A percentile compares a stretch with the other conserved stretches of the same genome.
Conservation (phyloP, 2,113 vertebrate species). For the Axis porcinus region DNA sequence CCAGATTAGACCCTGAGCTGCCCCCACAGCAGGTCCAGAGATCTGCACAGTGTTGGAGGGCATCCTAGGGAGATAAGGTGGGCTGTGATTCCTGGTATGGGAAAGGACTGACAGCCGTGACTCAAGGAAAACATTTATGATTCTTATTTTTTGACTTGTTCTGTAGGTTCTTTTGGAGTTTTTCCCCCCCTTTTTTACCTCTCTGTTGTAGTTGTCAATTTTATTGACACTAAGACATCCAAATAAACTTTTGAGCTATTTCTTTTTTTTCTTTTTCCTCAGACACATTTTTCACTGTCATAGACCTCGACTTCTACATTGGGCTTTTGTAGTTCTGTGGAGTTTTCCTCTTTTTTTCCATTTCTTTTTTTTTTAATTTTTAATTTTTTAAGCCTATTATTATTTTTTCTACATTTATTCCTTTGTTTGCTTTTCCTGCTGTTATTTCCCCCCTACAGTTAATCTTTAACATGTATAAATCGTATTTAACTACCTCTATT, state of each 20-base stretch:
- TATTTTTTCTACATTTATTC: not conserved
- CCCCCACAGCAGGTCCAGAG: not conserved
- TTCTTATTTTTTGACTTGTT: not conserved
- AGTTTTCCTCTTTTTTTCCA: not conserved
- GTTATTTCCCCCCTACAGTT: not conserved
- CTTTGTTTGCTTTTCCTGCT: not conserved
- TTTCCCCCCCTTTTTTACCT: not conserved
- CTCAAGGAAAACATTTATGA: not conserved
- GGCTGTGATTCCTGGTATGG: accelerated
- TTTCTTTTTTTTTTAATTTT: not conserved
- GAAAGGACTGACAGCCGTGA: not conserved
- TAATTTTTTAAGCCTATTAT: not conserved
- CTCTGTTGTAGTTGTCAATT: not conserved
- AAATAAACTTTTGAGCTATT: not conserved
- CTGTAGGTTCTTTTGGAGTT: not conserved
- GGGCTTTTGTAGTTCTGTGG: not conserved
- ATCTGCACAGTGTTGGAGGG: not conserved
- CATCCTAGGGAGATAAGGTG: not conserved
- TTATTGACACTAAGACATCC: not conserved
- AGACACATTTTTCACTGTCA: not conserved
- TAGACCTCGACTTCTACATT: not conserved
- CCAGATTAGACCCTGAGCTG: not conserved
- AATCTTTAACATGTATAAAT: accelerated
- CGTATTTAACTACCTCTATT: not conserved
- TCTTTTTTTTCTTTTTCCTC: not conserved